phyloP scores from a whole-genome alignment of 2,113 vertebrate species.

The Alethe diademata region DNA sequence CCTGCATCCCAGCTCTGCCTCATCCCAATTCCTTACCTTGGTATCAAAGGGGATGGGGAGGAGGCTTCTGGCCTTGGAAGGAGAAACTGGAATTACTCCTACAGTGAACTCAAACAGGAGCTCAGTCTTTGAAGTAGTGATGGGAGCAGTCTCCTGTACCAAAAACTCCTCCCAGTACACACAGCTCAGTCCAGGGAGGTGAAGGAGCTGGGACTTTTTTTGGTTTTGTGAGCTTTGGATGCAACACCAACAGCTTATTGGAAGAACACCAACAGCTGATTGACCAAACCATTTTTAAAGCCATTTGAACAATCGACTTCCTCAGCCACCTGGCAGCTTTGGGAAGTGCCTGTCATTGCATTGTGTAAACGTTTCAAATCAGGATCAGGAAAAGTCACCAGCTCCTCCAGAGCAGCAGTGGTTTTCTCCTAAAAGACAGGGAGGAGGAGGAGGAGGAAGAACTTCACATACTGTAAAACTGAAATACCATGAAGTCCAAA shows the following conservation, averaged over 20 bases:
- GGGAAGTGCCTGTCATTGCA: neutral
- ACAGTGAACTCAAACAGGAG: neutral
- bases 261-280: neutral
- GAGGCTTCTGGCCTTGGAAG: neutral
- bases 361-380: neutral
- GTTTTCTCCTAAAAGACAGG: neutral
- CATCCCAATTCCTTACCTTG: neutral
- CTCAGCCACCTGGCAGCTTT: neutral
- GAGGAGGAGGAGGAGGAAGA: neutral
- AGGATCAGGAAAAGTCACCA: neutral
- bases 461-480: neutral
- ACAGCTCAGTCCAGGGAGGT: fast-evolving
- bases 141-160: neutral
- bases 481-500: neutral
- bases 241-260: neutral
- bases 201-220: neutral
- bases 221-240: neutral
- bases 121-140: fast-evolving
- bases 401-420: neutral
- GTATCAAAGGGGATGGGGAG: fast-evolving
- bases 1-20: neutral
- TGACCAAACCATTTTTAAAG: neutral
- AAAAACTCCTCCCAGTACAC: neutral
- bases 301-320: fast-evolving
- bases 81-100: neutral